Evolutionary conservation across 2,888 invertebrate genomes (phyloP).

Genomic region (Stenodema calcarata): DNA sequence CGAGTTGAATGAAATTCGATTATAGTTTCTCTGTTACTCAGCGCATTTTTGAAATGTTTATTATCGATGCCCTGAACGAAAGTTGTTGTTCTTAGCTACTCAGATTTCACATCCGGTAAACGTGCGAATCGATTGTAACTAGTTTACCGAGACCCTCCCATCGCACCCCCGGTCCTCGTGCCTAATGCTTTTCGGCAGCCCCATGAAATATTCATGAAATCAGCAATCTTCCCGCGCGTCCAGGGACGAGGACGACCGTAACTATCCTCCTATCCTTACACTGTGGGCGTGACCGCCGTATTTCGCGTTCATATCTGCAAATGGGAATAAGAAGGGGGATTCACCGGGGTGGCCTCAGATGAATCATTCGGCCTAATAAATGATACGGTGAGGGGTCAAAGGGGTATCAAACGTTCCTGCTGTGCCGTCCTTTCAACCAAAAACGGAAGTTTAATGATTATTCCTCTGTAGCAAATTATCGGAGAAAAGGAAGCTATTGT

Average conservation of each 20-base stretch:
- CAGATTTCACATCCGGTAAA: neutral
- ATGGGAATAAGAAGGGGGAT: neutral
- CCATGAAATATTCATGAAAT: constrained; percentile 16
- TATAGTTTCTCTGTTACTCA: too few species aligned
- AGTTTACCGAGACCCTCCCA: neutral
- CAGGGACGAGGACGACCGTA: neutral
- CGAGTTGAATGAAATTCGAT: too few species aligned
- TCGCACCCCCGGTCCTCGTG: neutral
- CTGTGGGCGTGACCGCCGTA: too few species aligned
- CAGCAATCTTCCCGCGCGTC: neutral
- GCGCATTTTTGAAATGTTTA: too few species aligned
- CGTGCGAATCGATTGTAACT: neutral
- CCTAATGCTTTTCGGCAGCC: neutral
- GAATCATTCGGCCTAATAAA: neutral
- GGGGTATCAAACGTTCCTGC: too few species aligned
- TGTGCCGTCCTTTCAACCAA: too few species aligned
- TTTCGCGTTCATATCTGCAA: neutral
- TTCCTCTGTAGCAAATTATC: too few species aligned
- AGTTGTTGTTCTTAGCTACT: neutral
- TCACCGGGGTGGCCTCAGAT: neutral
- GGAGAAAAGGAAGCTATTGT: too few species aligned
- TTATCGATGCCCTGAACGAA: too few species aligned
- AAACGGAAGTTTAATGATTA: too few species aligned
- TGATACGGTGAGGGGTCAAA: neutral
- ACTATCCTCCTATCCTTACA: too few species aligned